Conservation (phyloP, 1,140 invertebrate species). For the Papilio machaon region DNA sequence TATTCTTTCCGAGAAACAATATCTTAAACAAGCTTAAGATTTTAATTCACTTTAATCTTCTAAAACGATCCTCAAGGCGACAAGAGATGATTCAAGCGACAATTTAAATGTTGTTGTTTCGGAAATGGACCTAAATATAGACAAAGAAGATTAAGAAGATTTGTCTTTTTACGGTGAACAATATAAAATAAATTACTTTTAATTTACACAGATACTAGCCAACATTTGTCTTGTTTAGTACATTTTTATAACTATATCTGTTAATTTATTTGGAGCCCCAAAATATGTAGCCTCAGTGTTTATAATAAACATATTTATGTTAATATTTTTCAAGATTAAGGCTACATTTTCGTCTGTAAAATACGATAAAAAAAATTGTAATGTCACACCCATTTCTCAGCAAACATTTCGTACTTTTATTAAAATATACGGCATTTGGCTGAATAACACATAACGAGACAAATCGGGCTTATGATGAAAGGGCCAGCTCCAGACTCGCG, state of each 20-base stretch:
- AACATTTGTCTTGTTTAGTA: not conserved
- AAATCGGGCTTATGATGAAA: constrained; percentile 58
- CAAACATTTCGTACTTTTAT: constrained; percentile 53
- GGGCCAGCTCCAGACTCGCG: constrained; percentile 53
- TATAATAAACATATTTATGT: not conserved
- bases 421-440: constrained; percentile 57
- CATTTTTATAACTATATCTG: not conserved
- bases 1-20: constrained; percentile 2
- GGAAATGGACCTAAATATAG: constrained; percentile 3
- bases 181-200: constrained; percentile 3
- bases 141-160: not conserved
- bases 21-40: not conserved
- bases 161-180: not conserved
- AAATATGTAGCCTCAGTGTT: not conserved
- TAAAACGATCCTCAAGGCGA: constrained; percentile 7
- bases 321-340: not conserved
- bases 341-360: not conserved
- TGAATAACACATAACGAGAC: constrained; percentile 72
- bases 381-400: constrained; percentile 31
- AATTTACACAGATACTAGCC: not conserved
- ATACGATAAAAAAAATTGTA: not conserved
- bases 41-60: constrained; percentile 9
- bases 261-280: not conserved
- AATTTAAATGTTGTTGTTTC: constrained; percentile 14
- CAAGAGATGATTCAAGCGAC: not conserved